Conservation (phyloP, 2,888 invertebrate genomes). For the Cheiracanthium punctorium region DNA sequence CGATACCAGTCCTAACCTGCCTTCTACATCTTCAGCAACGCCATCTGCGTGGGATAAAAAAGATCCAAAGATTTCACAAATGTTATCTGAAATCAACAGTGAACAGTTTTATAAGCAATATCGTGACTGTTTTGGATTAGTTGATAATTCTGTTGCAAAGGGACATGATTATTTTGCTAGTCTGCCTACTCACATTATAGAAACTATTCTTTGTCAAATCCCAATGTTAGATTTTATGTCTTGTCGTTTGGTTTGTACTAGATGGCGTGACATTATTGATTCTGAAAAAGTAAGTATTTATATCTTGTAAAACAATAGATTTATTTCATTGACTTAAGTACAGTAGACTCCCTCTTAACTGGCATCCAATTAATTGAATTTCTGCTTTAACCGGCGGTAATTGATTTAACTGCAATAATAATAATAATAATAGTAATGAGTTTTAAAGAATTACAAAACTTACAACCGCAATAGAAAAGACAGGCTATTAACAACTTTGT, state of each 20-base stretch:
- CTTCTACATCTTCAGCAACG: background rate
- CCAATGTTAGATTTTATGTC: conserved; percentile 39
- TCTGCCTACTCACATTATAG: conserved; percentile 46
- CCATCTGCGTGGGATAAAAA: background rate
- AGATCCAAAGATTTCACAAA: background rate
- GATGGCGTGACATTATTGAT: conserved; percentile 39
- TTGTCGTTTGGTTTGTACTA: conserved; percentile 19
- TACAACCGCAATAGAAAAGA: too few relatives aligned
- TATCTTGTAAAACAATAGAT: too few relatives aligned
- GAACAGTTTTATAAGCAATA: background rate
- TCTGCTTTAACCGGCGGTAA: too few relatives aligned
- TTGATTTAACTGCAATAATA: too few relatives aligned
- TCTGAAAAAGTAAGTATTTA: conserved; percentile 26
- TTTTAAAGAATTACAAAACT: too few relatives aligned
- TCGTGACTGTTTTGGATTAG: conserved; percentile 24
- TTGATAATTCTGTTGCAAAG: background rate
- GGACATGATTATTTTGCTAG: conserved; percentile 31
- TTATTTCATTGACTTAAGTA: too few relatives aligned
- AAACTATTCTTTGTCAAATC: conserved; percentile 52
- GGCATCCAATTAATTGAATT: too few relatives aligned
- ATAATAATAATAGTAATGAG: too few relatives aligned
- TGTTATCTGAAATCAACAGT: background rate
- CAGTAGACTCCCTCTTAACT: too few relatives aligned
- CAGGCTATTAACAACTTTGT: too few relatives aligned
- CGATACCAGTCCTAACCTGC: background rate